Evolutionary conservation across 2,888 invertebrate genomes (phyloP).

Genomic region (Pollenia griseotomentosa): DNA sequence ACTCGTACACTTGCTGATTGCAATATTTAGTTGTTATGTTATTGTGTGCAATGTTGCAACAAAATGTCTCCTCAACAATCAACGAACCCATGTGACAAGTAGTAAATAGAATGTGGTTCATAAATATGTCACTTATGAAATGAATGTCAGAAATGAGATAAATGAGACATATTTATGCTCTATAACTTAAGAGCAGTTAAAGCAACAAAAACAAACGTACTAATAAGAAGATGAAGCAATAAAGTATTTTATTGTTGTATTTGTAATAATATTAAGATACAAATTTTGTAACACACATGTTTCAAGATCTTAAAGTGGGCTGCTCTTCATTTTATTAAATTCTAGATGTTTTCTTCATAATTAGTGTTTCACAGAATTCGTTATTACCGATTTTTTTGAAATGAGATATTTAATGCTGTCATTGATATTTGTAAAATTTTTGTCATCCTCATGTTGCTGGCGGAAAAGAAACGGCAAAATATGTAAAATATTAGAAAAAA

Average conservation of each 20-base stretch:
- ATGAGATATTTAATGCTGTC: constrained; percentile 1
- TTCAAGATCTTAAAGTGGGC: too few relatives aligned
- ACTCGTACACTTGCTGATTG: constrained; percentile 32
- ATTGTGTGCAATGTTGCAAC: background rate
- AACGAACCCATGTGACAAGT: constrained; percentile 59
- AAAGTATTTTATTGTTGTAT: too few relatives aligned
- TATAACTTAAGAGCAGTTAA: background rate
- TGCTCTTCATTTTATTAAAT: too few relatives aligned
- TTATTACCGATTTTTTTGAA: background rate
- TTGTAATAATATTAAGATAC: too few relatives aligned
- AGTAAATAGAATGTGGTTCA: constrained; percentile 61
- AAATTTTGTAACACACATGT: too few relatives aligned
- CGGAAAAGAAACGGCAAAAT: constrained; percentile 37
- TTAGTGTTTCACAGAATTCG: background rate
- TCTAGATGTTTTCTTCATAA: background rate
- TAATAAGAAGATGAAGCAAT: too few relatives aligned
- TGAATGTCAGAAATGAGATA: constrained; percentile 26
- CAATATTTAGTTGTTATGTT: background rate
- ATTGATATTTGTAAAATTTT: constrained; percentile 39
- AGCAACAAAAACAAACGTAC: background rate
- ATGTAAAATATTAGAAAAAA: constrained; percentile 39
- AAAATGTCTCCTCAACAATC: constrained; percentile 38
- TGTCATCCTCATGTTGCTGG: constrained; percentile 26
- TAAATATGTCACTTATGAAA: constrained; percentile 54
- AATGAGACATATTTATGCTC: constrained; percentile 17